Evolutionary conservation across 2,888 invertebrate genomes (phyloP), one percentile per base, ranked within the genome.

Genomic region (Sphinx pinastri): DNA sequence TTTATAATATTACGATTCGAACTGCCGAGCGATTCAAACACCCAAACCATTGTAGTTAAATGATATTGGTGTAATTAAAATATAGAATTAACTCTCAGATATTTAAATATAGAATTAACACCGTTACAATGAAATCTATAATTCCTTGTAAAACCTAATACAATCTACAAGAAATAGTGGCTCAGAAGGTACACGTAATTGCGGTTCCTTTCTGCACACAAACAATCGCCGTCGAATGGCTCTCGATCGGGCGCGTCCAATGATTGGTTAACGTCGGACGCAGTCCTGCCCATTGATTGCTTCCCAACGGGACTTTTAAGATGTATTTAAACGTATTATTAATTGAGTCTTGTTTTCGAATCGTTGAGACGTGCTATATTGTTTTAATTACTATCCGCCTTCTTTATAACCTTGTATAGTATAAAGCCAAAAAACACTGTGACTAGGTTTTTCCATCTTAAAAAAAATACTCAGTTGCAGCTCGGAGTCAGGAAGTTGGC

Each of bases 201-300:
- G 79, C 78, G 72, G 78, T 76, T 76, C 79, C 75, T 79, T 80
- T 80, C 77, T 78, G 19, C 59, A 16, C 31, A 71, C 75, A 77
- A 75, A 75, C 80, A 77, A 79, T 80, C 73, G 77, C 70, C 68
- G 72, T 71, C 78, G 80, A 80, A 78, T 79, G 81, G 71, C 76
- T 45, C 78, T 80, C 74, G 71, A 75, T 70, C 74, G 60, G 72
- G 67, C 51, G 58, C 59, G 71, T 70, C 68, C 16, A 71, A 71
- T 73, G 69, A 71, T 74, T 74, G 71, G 68, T 67, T 57, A 67
- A 69, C 74, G 79, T 79, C 80, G 71, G 52, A 16, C 47, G 55
- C 68, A 68, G 68, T 38, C 57, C 16, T 45, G 16, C 63, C 14
- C 55, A 45, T 57, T 68, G 68, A 68, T 68, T 68, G 68, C 38